A percentile compares a stretch with the other conserved stretches of the same genome.
Evolutionary conservation across 2,113 vertebrate species (phyloP).

Genomic region (Morone chrysops): DNA sequence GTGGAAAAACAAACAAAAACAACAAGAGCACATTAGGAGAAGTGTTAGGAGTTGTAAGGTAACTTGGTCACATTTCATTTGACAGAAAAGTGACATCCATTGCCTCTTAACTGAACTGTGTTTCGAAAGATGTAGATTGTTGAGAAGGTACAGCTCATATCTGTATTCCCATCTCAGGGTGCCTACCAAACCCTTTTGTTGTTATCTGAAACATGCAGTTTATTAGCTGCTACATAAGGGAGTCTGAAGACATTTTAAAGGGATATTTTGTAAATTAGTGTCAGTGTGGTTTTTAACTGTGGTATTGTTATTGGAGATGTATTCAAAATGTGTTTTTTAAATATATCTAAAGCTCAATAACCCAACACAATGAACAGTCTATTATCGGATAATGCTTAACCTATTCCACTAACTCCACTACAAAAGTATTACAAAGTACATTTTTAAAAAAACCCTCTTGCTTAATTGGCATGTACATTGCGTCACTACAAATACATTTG

Average conservation of each 20-base stretch:
- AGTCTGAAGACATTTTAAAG: slow-evolving; percentile 64
- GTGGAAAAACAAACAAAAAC: slow-evolving; percentile 41
- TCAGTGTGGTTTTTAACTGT: slow-evolving; percentile 74
- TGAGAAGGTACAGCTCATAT: slow-evolving; percentile 58
- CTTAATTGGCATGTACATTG: slow-evolving; percentile 19
- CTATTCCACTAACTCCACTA: slow-evolving; percentile 17
- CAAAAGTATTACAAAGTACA: slow-evolving; percentile 48
- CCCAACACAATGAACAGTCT: slow-evolving; percentile 28
- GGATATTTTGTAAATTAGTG: slow-evolving; percentile 71
- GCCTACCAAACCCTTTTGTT: slow-evolving; percentile 60
- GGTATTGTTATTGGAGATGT: slow-evolving; percentile 65
- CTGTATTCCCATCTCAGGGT: slow-evolving; percentile 78
- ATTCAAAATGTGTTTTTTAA: slow-evolving; percentile 50
- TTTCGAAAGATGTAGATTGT: slow-evolving; percentile 30
- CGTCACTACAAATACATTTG: slow-evolving; percentile 12
- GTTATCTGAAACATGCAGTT: slow-evolving; percentile 46
- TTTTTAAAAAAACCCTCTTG: slow-evolving; percentile 53
- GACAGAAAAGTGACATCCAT: slow-evolving; percentile 30
- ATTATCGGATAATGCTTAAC: slow-evolving; percentile 16
- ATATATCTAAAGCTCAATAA: slow-evolving; percentile 48
- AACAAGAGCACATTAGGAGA: slow-evolving; percentile 6
- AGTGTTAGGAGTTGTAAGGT: slow-evolving; percentile 3
- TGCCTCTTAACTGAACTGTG: slow-evolving; percentile 32
- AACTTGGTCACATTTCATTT: slow-evolving; percentile 13
- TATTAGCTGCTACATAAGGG: slow-evolving; percentile 47